Evolutionary conservation across 2,113 vertebrate genomes (phyloP).

Genomic region (Philantomba maxwellii): DNA sequence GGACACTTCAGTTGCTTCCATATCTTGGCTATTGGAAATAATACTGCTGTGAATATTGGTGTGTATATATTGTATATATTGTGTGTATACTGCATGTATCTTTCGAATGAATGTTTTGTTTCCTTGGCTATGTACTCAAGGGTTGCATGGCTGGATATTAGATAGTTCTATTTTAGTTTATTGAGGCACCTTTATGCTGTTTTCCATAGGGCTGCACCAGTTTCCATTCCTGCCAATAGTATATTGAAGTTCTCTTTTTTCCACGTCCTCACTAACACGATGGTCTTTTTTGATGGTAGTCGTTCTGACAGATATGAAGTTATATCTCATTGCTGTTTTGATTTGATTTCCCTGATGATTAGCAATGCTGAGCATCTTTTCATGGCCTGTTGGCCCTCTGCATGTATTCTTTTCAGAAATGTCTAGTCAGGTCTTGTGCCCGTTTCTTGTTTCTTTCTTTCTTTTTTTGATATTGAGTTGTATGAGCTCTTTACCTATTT

Average conservation of each 20-base stretch:
- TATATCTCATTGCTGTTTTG: neutral
- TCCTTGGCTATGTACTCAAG: neutral
- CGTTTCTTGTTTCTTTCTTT: neutral
- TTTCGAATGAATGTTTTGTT: neutral
- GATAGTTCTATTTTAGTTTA: neutral
- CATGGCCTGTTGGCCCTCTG: neutral
- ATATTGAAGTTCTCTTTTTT: neutral
- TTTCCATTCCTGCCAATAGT: neutral
- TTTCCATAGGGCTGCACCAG: neutral
- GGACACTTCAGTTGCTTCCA: neutral
- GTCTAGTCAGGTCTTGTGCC: neutral
- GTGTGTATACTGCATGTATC: neutral
- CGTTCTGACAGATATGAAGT: neutral
- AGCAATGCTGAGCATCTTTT: neutral
- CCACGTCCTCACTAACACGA: neutral
- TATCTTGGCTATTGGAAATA: neutral
- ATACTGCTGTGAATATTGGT: neutral
- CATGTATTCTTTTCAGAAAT: neutral
- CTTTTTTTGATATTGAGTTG: neutral
- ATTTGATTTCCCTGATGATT: neutral
- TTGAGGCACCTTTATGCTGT: neutral
- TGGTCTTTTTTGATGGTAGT: neutral
- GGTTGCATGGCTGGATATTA: neutral
- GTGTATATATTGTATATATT: neutral
- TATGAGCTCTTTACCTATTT: neutral